phyloP scores from a whole-genome alignment of 2,888 invertebrate genomes.

The Lepeophtheirus nordmannii region DNA sequence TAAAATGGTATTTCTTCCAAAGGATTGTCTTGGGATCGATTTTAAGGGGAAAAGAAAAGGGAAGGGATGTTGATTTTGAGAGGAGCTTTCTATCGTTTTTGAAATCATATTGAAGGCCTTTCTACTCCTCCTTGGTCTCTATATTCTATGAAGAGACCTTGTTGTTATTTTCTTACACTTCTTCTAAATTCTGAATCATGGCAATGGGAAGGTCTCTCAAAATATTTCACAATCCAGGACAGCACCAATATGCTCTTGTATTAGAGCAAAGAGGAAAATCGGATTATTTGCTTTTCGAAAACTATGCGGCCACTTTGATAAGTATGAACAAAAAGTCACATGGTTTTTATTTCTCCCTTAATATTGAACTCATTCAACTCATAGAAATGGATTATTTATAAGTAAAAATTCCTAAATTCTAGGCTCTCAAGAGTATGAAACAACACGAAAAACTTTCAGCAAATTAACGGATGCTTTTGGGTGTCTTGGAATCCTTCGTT shows the following conservation, averaged over 20 bases:
- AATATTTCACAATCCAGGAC: neutral
- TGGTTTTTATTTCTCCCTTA: neutral
- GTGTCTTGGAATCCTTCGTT: constrained; percentile 78
- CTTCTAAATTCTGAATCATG: neutral
- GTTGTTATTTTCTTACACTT: too few species aligned
- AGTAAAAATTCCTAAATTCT: constrained; percentile 28
- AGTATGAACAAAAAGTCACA: neutral
- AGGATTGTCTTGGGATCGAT: too few species aligned
- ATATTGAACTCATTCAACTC: neutral
- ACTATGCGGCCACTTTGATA: constrained; percentile 7
- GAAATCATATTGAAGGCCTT: too few species aligned
- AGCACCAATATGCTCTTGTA: neutral
- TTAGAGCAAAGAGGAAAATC: constrained; percentile 2
- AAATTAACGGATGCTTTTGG: constrained; percentile 90
- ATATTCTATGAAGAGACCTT: too few species aligned
- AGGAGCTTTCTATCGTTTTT: too few species aligned
- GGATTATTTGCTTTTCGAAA: constrained; percentile 6
- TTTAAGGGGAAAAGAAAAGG: too few species aligned
- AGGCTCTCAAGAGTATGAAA: constrained; percentile 72
- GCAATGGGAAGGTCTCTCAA: constrained; percentile 13
- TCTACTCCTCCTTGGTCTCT: too few species aligned
- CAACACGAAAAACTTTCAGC: constrained; percentile 69
- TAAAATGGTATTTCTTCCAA: too few species aligned
- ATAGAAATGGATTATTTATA: too few species aligned
- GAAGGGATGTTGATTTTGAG: too few species aligned